A percentile compares a stretch with the other conserved stretches of the same genome.
These are phyloP conservation scores for Luperina testacea DNA, from an alignment of 2,888 invertebrate genomes.

Conservation along the genomic window DNA sequence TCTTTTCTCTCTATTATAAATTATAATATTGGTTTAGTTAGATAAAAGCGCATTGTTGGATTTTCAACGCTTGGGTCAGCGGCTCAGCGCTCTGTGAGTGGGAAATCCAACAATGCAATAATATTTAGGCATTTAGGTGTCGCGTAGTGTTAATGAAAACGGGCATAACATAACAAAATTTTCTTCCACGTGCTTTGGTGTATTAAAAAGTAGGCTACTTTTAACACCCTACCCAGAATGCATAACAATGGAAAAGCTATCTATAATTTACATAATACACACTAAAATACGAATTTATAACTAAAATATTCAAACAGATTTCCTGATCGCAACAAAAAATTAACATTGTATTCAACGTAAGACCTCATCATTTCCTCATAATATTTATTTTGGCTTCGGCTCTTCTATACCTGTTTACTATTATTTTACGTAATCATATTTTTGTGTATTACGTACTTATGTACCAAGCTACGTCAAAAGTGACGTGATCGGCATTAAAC, in stretches of 20 bases:
- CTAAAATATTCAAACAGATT: slow-evolving; percentile 14
- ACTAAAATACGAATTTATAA: not conserved
- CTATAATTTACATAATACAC: not conserved
- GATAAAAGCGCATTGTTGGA: not conserved
- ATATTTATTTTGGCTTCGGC: slow-evolving; percentile 21
- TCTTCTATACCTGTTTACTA: slow-evolving; percentile 4
- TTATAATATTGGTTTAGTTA: too few species aligned
- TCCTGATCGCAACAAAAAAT: not conserved
- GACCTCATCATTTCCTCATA: slow-evolving; percentile 15
- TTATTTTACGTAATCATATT: slow-evolving; percentile 11
- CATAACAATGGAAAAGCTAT: not conserved
- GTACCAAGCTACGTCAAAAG: not conserved
- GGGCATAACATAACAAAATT: not conserved
- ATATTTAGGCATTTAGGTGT: not conserved
- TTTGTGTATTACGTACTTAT: slow-evolving; percentile 14
- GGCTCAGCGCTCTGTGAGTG: not conserved
- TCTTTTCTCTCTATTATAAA: too few species aligned
- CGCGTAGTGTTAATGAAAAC: not conserved
- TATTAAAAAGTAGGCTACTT: not conserved
- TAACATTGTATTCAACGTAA: not conserved
- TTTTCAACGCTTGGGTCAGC: not conserved
- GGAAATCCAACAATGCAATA: not conserved
- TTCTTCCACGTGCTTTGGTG: not conserved
- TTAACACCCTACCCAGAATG: not conserved
- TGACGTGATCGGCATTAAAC: slow-evolving; percentile 1